Evolutionary conservation across 1,140 invertebrate species (phyloP), one percentile per base, ranked within the genome.

Genomic region (Contarinia nasturtii): DNA sequence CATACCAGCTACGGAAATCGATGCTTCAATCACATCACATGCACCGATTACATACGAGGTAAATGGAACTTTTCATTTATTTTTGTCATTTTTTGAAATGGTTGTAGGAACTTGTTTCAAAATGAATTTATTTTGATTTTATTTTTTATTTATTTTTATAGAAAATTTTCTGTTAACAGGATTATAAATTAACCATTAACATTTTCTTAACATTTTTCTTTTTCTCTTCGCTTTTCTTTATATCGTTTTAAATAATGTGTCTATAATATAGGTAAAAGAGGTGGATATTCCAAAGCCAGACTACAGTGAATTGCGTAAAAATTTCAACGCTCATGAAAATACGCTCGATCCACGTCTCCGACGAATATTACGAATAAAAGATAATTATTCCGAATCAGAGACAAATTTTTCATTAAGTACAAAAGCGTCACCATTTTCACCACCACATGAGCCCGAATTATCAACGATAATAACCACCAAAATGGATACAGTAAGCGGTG

Each of bases 1-100:
- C 52, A 71, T 79, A 15, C 82, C 85, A 2, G 84, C 85, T 27
- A 83, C 76, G 1, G 85, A 89, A 67, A 87, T 90, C 47, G 79
- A 87, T 56, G 85, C 80, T 7, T 84, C 82, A 11, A 71, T 84
- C 27, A 75, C 74, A 22, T 80, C 78, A 44, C 84, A 88, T 65
- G 73, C 76, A 0, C 79, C 78, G 1, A 76, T 86, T 27, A 52
- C 62, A 1, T 88, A 80, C 65, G 78, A 77, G 57, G 68, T 80
- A 20, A 59, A 18, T 18, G 19, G 21, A 21, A 37, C 10, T 15
- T 15, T 37, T 36, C 36, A 36, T 15, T 44, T 37, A 7, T 33
- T n/a, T n/a, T n/a, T n/a, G n/a, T n/a, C n/a, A n/a, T n/a, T n/a
- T n/a, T n/a, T n/a, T n/a, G n/a, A n/a, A n/a, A n/a, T 11, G 14